These are phyloP conservation scores for Girardia tigrina DNA, from an alignment of 2,888 invertebrate genomes.

Conservation along the genomic window DNA sequence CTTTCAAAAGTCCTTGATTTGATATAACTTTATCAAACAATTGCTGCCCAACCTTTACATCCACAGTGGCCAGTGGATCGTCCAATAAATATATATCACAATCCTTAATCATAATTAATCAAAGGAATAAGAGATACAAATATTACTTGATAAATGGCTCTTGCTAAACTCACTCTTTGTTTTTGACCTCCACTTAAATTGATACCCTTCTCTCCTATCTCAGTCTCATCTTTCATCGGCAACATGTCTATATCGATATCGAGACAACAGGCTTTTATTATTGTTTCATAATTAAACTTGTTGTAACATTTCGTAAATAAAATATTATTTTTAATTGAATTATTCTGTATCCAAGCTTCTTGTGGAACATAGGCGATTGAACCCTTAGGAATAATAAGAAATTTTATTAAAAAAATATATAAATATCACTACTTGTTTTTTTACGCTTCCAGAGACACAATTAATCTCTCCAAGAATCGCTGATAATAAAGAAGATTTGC, in stretches of 20 bases:
- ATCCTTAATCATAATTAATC: constrained; percentile 43
- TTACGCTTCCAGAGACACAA: constrained; percentile 54
- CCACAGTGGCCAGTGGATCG: constrained; percentile 82
- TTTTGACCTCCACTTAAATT: constrained; percentile 73
- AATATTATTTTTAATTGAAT: constrained; percentile 75
- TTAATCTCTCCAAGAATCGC: constrained; percentile 62
- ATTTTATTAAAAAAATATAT: neutral
- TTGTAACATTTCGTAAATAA: constrained; percentile 65
- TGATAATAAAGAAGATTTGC: constrained; percentile 49
- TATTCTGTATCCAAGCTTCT: constrained; percentile 64
- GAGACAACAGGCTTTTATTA: constrained; percentile 57
- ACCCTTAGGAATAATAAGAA: constrained; percentile 54
- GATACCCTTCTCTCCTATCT: constrained; percentile 72
- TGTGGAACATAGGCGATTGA: constrained; percentile 61
- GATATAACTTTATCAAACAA: constrained; percentile 66
- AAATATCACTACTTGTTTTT: neutral
- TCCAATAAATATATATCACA: constrained; percentile 74
- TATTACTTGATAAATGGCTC: constrained; percentile 59
- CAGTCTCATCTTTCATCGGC: constrained; percentile 68
- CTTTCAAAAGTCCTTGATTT: constrained; percentile 55
- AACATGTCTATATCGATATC: constrained; percentile 57
- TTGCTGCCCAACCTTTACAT: constrained; percentile 73
- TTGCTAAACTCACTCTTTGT: constrained; percentile 62
- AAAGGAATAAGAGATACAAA: neutral
- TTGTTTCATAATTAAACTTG: constrained; percentile 52